Evolutionary conservation across 2,113 vertebrate genomes (phyloP).

Genomic region (Chelonoidis abingdonii): DNA sequence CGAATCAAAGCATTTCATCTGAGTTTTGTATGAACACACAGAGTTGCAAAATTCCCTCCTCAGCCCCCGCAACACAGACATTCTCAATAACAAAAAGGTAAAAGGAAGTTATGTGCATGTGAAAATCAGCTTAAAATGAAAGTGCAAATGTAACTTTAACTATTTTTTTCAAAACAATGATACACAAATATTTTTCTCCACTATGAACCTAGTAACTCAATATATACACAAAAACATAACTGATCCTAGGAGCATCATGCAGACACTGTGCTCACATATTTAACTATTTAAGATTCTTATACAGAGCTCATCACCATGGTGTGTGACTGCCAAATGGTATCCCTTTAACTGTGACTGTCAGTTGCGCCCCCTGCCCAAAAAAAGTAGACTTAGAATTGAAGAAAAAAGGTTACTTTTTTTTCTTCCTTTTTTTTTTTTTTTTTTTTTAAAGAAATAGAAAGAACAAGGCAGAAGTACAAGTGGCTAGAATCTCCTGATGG

Average conservation of each 20-base stretch:
- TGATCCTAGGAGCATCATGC: neutral
- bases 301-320: neutral
- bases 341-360: neutral
- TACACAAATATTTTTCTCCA: neutral
- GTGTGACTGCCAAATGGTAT: neutral
- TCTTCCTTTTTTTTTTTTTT: no score
- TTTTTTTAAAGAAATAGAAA: neutral
- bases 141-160: neutral
- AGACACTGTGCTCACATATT: neutral
- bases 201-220: neutral
- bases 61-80: neutral
- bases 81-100: neutral
- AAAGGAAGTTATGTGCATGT: neutral
- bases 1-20: neutral
- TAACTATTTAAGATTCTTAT: neutral
- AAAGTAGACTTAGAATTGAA: neutral
- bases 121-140: neutral
- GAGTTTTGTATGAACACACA: neutral
- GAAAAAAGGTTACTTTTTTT: neutral
- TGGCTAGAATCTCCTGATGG: neutral
- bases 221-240: neutral
- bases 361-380: neutral
- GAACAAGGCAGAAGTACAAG: neutral
- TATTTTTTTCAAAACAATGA: neutral
- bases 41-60: neutral